Percentiles rank a stretch among this genome's conserved stretches.
These are phyloP conservation scores for Caenorhabditis sulstoni DNA, from an alignment of 2,888 invertebrate genomes.

Conservation along the genomic window DNA sequence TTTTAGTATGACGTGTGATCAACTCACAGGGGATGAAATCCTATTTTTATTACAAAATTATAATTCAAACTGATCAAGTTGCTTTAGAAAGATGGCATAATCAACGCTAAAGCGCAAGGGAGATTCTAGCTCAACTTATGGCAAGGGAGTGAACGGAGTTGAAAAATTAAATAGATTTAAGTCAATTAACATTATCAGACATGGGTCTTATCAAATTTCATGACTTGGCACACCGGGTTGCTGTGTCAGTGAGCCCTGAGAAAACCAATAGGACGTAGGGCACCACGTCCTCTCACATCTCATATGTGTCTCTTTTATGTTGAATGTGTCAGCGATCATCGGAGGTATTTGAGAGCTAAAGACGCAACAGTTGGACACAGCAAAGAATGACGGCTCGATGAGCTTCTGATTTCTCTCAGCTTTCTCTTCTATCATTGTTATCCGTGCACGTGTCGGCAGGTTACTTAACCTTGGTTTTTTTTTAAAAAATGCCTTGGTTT, in stretches of 20 bases:
- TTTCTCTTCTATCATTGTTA: conserved; percentile 18
- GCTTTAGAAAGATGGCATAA: no score
- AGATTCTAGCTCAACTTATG: no score
- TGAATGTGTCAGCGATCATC: conserved; percentile 42
- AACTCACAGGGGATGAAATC: no score
- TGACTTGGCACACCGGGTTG: not conserved
- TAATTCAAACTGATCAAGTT: no score
- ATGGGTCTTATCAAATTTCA: conserved; percentile 47
- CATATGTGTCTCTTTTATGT: conserved; percentile 43
- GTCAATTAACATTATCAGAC: not conserved
- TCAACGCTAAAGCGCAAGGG: no score
- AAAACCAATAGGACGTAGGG: conserved; percentile 4
- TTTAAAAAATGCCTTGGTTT: no score
- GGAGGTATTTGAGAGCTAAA: conserved; percentile 24
- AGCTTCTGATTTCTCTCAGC: conserved; percentile 47
- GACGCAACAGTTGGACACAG: conserved; percentile 50
- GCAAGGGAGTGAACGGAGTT: no score
- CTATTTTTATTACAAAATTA: no score
- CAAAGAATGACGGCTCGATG: conserved; percentile 49
- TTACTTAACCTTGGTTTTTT: no score
- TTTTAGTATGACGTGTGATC: no score
- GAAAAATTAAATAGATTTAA: no score
- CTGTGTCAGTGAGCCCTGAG: not conserved
- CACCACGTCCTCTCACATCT: conserved; percentile 37
- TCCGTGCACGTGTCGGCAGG: conserved; percentile 5